Percentiles rank a stretch among this genome's conserved stretches.
Evolutionary conservation across 2,113 vertebrate species (phyloP).

Genomic region (Scortum barcoo): DNA sequence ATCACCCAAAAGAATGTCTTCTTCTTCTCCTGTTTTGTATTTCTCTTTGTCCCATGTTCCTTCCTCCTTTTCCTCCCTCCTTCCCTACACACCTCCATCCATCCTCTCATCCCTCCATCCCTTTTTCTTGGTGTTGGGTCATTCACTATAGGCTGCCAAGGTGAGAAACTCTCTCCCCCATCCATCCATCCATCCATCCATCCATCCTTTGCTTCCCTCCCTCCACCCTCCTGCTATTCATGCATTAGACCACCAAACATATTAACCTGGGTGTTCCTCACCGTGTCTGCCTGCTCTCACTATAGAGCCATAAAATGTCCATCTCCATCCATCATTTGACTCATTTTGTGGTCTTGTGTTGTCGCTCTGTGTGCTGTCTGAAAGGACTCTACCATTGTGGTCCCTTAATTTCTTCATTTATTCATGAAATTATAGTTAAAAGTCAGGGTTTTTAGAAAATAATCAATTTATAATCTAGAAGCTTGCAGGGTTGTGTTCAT

Average conservation of each 20-base stretch:
- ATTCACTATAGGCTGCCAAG: constrained; percentile 90
- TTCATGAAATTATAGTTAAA: neutral
- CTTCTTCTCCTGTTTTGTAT: constrained; percentile 65
- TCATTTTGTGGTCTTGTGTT: neutral
- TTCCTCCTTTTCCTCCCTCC: constrained; percentile 84
- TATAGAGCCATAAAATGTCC: constrained; percentile 59
- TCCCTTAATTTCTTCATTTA: too few relatives aligned
- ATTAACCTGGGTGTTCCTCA: constrained; percentile 16
- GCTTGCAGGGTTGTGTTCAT: neutral
- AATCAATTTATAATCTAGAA: neutral
- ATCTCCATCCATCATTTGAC: constrained; percentile 25
- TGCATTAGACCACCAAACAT: constrained; percentile 44
- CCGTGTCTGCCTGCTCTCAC: neutral
- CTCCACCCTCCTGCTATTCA: constrained; percentile 41
- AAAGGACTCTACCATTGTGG: neutral
- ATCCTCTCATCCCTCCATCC: constrained; percentile 86
- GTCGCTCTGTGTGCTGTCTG: too few relatives aligned
- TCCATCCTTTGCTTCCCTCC: constrained; percentile 40
- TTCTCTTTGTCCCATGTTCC: constrained; percentile 49
- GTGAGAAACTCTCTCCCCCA: constrained; percentile 86
- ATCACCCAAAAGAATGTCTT: constrained; percentile 69
- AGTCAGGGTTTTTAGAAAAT: neutral
- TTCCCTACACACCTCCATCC: constrained; percentile 71
- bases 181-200: constrained; percentile 1
- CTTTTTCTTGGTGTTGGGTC: constrained; percentile 90